A percentile compares a stretch with the other conserved stretches of the same genome.
Conservation (phyloP, 2,113 vertebrate species). For the Protobothrops mucrosquamatus region DNA sequence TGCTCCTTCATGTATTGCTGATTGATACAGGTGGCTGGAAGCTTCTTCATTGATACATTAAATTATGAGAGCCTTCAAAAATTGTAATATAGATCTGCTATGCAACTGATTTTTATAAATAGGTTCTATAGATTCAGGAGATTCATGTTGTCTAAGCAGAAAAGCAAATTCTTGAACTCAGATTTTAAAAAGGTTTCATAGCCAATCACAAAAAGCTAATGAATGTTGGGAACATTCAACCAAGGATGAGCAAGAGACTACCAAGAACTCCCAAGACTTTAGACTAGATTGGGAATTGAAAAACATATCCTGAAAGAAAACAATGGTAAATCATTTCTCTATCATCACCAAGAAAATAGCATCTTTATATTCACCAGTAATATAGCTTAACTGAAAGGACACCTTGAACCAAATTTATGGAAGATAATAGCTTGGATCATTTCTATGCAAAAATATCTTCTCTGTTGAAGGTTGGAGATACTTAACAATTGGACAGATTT, state of each 20-base stretch:
- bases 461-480: background rate
- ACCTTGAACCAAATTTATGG: background rate
- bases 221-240: background rate
- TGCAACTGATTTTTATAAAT: background rate
- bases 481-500: background rate
- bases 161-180: background rate
- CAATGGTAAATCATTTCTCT: background rate
- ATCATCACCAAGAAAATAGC: background rate
- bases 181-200: background rate
- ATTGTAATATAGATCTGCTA: background rate
- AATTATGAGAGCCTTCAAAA: background rate
- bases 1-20: background rate
- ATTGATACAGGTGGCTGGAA: background rate
- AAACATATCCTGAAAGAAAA: background rate
- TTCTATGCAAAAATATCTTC: background rate
- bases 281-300: background rate
- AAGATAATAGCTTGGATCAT: background rate
- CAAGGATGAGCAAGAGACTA: background rate
- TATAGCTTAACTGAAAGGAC: background rate
- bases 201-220: background rate
- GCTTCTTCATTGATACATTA: background rate
- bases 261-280: background rate
- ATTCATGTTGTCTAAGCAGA: background rate
- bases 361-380: background rate
- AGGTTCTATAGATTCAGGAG: background rate